Base-by-base conservation (phyloP, 1,140 invertebrate genomes). In the Pinna nobilis region DNA sequence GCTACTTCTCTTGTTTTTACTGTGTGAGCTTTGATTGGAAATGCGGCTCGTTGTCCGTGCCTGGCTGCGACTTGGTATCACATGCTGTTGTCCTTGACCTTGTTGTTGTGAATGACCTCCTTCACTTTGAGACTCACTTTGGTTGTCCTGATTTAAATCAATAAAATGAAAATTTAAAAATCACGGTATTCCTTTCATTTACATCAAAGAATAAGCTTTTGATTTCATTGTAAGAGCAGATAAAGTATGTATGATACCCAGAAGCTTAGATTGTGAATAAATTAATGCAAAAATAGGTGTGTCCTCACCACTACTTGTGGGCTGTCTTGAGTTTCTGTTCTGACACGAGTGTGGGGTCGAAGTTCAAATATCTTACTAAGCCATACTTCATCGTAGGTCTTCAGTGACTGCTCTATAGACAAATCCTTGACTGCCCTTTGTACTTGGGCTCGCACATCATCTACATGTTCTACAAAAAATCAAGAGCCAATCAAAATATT, bases 341-440 rank as follows among this genome's bases (percentile, higher is more conserved):
- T 83, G 59, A 71, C 74, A n/a, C 81, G 65, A 13, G 79, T 72
- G 59, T 88, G 85, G 20, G 74, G 50, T 47, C 78, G 59, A 20
- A 89, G 67, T 49, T 86, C 80, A 80, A 89, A 89, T 32, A 88
- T 70, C 73, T 89, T 89, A 76, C 87, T 89, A 32, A 89, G 74
- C 88, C 88, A 89, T 13, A 89, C 84, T 65, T 89, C 88, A 60
- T 89, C 88, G 73, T 87, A 89, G 7, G 82, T 89, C 75, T 89
- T 89, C 32, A 89, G 74, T 6, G 87, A 85, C 51, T 86, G 82
- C 66, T 89, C 88, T 50, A 89, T 88, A 25, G 81, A 81, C 44
- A 88, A 73, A 77, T 89, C 88, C 67, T 89, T 88, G 4, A 87
- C 83, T 2, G 88, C 88, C 57, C 86, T 78, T 78, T 88, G 83